These are phyloP conservation scores for Pangasius macronema DNA, from an alignment of 2,797 vertebrate species.

Conservation along the genomic window DNA sequence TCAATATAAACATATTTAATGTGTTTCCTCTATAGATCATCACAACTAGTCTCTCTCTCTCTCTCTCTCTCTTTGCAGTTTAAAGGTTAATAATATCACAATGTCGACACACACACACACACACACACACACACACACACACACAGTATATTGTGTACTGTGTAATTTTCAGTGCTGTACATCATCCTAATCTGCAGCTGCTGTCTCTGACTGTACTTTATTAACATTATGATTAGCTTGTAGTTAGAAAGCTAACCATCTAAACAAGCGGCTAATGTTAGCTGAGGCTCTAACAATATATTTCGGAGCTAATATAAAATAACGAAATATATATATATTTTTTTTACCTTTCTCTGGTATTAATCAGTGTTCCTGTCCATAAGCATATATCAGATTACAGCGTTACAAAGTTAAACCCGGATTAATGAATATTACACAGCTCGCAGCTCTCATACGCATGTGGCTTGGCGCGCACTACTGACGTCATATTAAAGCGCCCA, in stretches of 20 bases:
- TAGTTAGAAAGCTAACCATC: background rate
- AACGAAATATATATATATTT: background rate
- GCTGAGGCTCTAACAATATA: background rate
- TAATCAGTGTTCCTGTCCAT: background rate
- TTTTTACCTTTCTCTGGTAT: background rate
- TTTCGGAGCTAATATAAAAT: background rate
- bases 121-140: background rate
- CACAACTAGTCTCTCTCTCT: background rate
- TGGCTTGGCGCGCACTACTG: background rate
- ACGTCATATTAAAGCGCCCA: conserved; percentile 42
- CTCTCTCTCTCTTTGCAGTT: background rate
- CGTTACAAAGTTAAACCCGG: background rate
- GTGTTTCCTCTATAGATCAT: background rate
- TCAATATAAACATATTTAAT: background rate
- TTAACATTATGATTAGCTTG: background rate
- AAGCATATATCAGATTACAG: background rate
- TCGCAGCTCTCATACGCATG: conserved; percentile 10
- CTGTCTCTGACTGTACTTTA: background rate
- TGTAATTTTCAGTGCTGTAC: background rate
- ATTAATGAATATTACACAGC: background rate
- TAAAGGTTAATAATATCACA: background rate
- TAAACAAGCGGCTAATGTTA: background rate
- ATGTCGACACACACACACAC: background rate
- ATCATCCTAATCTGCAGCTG: background rate
- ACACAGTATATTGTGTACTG: background rate